Evolutionary conservation across 2,797 vertebrate species (phyloP).

Genomic region (Vireo griseus): DNA sequence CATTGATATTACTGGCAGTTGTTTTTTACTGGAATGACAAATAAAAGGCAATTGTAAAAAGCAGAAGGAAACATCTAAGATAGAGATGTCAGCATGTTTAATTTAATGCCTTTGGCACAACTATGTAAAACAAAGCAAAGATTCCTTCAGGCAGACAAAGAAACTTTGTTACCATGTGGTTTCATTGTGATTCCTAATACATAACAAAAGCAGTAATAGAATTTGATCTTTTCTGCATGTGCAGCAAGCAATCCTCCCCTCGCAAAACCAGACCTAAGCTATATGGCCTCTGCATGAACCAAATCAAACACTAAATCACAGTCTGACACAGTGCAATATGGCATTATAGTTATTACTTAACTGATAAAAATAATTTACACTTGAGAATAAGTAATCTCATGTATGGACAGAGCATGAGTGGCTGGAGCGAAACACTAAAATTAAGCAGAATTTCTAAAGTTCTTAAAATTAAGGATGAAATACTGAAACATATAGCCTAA

Average conservation of each 20-base stretch:
- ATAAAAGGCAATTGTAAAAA: constrained; percentile 14
- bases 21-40: constrained; percentile 49
- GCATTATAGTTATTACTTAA: neutral
- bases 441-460: neutral
- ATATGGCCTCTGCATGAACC: neutral
- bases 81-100: neutral
- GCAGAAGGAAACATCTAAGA: constrained; percentile 15
- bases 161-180: neutral
- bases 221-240: neutral
- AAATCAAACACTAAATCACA: neutral
- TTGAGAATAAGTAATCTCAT: neutral
- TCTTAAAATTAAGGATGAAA: neutral
- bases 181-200: constrained; percentile 6
- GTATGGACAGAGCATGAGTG: neutral
- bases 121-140: neutral
- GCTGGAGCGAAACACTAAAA: neutral
- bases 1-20: neutral
- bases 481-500: neutral
- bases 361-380: neutral
- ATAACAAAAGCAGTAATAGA: neutral
- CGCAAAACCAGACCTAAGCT: neutral
- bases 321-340: neutral
- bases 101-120: neutral
- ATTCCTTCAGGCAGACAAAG: neutral
- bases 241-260: neutral